A percentile compares a stretch with the other conserved stretches of the same genome.
phyloP scores from a whole-genome alignment of 2,888 invertebrate genomes.

The Melanostoma mellinum region DNA sequence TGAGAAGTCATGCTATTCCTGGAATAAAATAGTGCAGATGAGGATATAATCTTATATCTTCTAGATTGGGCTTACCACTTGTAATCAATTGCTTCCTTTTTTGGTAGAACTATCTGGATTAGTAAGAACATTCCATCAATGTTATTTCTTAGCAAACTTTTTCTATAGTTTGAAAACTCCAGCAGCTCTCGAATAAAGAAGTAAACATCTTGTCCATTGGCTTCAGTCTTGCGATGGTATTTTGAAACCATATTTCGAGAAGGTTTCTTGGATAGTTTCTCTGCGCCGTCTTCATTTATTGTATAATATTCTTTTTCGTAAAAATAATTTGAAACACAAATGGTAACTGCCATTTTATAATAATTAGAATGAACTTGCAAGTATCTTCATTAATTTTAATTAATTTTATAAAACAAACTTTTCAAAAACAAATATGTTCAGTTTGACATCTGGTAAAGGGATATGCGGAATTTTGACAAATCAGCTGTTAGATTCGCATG shows the following conservation, averaged over 20 bases:
- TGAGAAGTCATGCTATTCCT: constrained; percentile 83
- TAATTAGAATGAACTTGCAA: constrained; percentile 2
- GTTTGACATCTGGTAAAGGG: background rate
- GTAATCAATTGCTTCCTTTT: constrained; percentile 87
- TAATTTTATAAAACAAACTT: background rate
- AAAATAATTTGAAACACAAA: constrained; percentile 79
- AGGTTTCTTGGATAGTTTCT: constrained; percentile 23
- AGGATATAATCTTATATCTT: background rate
- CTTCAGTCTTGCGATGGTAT: constrained; percentile 44
- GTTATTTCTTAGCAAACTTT: constrained; percentile 66
- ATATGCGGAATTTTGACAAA: constrained; percentile 16
- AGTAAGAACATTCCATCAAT: constrained; percentile 74
- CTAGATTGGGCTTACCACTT: constrained; percentile 85
- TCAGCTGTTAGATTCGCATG: background rate
- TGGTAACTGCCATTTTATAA: constrained; percentile 75
- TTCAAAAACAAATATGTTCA: constrained; percentile 6
- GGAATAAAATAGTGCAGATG: constrained; percentile 61
- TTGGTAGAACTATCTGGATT: constrained; percentile 84
- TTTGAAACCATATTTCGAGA: constrained; percentile 33
- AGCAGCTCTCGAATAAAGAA: constrained; percentile 76
- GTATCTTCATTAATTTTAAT: background rate
- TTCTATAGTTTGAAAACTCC: constrained; percentile 74
- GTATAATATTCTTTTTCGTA: constrained; percentile 74
- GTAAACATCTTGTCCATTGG: constrained; percentile 58
- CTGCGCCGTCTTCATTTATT: constrained; percentile 20